Conservation (phyloP, 2,113 vertebrate species). For the Chascanopsetta lugubris region DNA sequence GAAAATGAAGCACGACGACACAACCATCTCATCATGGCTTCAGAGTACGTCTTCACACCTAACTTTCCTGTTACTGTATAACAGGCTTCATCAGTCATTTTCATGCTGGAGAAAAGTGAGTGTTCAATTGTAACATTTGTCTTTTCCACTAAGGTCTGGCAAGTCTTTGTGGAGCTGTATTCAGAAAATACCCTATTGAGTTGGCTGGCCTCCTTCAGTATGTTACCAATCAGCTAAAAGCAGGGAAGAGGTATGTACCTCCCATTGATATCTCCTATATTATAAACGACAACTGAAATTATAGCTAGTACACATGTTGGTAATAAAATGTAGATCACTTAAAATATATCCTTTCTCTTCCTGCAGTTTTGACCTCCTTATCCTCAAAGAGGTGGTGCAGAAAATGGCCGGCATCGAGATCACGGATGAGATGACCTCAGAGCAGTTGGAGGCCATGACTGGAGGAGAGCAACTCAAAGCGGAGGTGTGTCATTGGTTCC, state of each 20-base stretch:
- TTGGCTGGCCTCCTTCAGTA: conserved; percentile 97
- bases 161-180: conserved; percentile 96
- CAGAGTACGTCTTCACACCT: conserved; percentile 87
- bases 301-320: background rate
- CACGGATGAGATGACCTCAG: conserved; percentile 97
- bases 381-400: conserved; percentile 98
- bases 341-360: conserved; percentile 23
- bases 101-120: too few species aligned
- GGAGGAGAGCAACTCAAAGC: conserved; percentile 98
- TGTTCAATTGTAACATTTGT: conserved; percentile 13
- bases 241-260: conserved; percentile 90
- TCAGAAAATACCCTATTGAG: conserved; percentile 98
- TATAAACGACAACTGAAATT: background rate
- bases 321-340: background rate
- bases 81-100: background rate
- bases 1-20: conserved; percentile 99
- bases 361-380: conserved; percentile 95
- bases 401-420: conserved; percentile 99
- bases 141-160: conserved; percentile 84
- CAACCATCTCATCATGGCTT: conserved; percentile 97
- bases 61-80: background rate
- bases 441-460: conserved; percentile 98
- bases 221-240: conserved; percentile 97
- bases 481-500: conserved; percentile 82
- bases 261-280: background rate